Percentiles rank a stretch among this genome's conserved stretches.
Conservation (phyloP, 2,113 vertebrate genomes). For the Apteryx owenii region DNA sequence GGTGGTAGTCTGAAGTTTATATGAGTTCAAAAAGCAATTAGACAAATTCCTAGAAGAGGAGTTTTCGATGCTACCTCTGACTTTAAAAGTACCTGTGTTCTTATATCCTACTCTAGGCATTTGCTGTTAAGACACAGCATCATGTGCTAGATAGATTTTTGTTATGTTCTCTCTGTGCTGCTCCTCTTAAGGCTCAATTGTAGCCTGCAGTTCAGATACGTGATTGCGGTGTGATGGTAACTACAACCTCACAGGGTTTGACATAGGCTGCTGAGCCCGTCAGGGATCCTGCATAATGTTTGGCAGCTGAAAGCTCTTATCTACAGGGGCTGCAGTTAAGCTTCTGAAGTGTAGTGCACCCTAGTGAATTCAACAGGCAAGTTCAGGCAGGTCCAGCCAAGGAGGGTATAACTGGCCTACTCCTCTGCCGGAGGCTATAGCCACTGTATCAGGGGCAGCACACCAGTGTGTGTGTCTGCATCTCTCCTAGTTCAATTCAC, state of each 20-base stretch:
- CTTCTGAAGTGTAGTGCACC: background rate
- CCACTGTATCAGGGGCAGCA: background rate
- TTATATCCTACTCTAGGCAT: background rate
- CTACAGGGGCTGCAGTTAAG: conserved; percentile 39
- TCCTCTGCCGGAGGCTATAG: background rate
- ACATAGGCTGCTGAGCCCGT: conserved; percentile 39
- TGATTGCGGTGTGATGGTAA: background rate
- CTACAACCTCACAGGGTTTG: background rate
- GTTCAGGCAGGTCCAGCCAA: background rate
- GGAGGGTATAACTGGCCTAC: background rate
- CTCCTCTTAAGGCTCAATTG: conserved; percentile 20
- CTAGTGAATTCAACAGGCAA: conserved; percentile 7
- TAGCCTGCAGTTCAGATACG: conserved; percentile 5
- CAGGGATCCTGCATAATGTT: conserved; percentile 16
- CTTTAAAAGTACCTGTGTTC: conserved; percentile 11
- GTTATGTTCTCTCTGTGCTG: background rate
- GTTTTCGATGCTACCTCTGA: background rate
- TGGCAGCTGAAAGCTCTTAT: conserved; percentile 35
- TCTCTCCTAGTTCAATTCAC: accelerated
- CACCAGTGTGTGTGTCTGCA: accelerated
- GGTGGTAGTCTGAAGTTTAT: background rate
- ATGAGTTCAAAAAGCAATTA: background rate
- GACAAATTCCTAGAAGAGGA: background rate
- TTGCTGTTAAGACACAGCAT: background rate
- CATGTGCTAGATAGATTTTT: conserved; percentile 25